Percentiles rank a stretch among this genome's conserved stretches.
Evolutionary conservation across 1,140 invertebrate species (phyloP).

Genomic region (Gryon sp.): DNA sequence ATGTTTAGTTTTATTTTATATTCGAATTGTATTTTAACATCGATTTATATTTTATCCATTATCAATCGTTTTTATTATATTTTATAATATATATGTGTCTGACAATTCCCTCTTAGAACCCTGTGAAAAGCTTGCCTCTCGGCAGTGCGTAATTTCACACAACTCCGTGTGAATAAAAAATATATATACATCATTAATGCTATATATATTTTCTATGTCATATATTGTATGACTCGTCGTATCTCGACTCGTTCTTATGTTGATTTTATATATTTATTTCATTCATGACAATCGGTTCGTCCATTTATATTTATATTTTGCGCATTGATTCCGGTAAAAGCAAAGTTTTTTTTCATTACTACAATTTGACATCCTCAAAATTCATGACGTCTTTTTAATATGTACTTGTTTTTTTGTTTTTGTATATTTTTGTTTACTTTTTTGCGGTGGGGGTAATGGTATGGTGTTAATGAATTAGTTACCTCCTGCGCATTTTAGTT

Average conservation of each 20-base stretch:
- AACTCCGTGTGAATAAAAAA: slow-evolving; percentile 45
- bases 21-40: slow-evolving; percentile 6
- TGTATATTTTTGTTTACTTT: too few relatives aligned
- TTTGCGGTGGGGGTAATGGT: slow-evolving; percentile 73
- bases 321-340: too few relatives aligned
- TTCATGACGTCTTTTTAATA: too few relatives aligned
- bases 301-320: too few relatives aligned
- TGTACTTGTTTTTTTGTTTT: too few relatives aligned
- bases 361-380: too few relatives aligned
- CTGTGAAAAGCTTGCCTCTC: slow-evolving; percentile 72
- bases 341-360: too few relatives aligned
- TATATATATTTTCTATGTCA: slow-evolving; percentile 20
- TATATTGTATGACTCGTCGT: slow-evolving; percentile 47
- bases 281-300: too few relatives aligned
- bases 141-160: slow-evolving; percentile 64
- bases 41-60: too few relatives aligned
- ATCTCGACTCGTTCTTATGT: slow-evolving; percentile 68
- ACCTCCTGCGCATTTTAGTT: slow-evolving; percentile 77
- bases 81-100: slow-evolving; percentile 64
- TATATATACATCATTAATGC: slow-evolving; percentile 49
- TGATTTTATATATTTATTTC: slow-evolving; percentile 23
- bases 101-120: slow-evolving; percentile 68
- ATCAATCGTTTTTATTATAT: too few relatives aligned
- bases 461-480: slow-evolving; percentile 74
- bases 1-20: slow-evolving; percentile 18